Conservation (phyloP, 2,888 invertebrate species). For the Sinotaia quadrata region DNA sequence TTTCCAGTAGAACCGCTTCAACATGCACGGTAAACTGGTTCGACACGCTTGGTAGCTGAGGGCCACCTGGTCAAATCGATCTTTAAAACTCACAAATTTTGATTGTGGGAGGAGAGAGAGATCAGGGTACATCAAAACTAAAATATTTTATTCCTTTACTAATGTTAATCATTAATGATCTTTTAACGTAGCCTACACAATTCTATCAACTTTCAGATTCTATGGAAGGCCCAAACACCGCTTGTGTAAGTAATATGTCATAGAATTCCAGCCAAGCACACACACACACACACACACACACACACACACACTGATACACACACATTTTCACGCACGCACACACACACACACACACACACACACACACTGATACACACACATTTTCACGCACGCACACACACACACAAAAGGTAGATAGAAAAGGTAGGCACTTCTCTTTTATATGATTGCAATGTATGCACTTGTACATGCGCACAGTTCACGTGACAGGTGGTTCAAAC, state of each 20-base stretch:
- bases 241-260: not conserved
- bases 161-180: too few species aligned
- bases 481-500: too few species aligned
- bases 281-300: not conserved
- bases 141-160: too few species aligned
- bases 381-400: not conserved
- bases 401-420: not conserved
- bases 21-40: constrained; percentile 23
- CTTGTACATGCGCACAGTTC: not conserved
- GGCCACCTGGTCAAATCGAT: not conserved
- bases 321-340: too few species aligned
- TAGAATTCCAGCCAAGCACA: not conserved
- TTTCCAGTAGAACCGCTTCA: constrained; percentile 18
- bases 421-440: too few species aligned
- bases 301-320: not conserved
- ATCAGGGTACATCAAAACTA: too few species aligned
- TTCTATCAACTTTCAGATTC: not conserved
- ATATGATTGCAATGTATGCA: too few species aligned
- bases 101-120: too few species aligned
- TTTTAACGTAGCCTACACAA: too few species aligned
- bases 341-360: not conserved
- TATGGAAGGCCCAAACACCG: not conserved
- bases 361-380: not conserved
- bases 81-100: not conserved
- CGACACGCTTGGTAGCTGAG: constrained; percentile 6